phyloP scores from a whole-genome alignment of 2,797 vertebrate genomes.

The Acrossocheilus wenchowensis region DNA sequence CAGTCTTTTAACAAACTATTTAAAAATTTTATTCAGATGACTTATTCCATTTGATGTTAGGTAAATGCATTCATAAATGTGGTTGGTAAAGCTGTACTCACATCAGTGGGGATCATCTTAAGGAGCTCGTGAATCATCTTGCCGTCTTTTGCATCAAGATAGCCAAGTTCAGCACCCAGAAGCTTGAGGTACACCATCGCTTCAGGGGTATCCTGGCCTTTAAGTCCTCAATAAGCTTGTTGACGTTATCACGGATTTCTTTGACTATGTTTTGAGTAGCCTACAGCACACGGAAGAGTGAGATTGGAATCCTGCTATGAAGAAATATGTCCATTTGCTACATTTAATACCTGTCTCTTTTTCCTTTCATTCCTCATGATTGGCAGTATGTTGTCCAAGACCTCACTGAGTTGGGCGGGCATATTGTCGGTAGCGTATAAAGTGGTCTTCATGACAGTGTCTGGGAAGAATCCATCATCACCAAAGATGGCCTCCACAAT shows the following conservation, averaged over 20 bases:
- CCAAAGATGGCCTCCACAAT: slow-evolving; percentile 91
- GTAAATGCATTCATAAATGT: not conserved
- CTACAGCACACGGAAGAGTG: slow-evolving; percentile 55
- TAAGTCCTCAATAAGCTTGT: slow-evolving; percentile 85
- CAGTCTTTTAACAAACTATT: slow-evolving; percentile 80
- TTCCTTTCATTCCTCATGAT: slow-evolving; percentile 70
- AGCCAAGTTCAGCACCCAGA: slow-evolving; percentile 91
- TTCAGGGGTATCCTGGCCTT: slow-evolving; percentile 81
- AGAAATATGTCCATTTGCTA: not conserved
- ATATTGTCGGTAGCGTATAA: slow-evolving; percentile 87
- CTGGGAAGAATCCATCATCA: slow-evolving; percentile 90
- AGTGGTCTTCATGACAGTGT: slow-evolving; percentile 85
- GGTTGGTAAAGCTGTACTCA: slow-evolving; percentile 41
- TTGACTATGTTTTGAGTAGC: slow-evolving; percentile 78
- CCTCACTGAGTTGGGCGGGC: slow-evolving; percentile 79
- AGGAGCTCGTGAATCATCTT: slow-evolving; percentile 73
- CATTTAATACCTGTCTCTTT: slow-evolving; percentile 74
- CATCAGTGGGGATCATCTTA: slow-evolving; percentile 74
- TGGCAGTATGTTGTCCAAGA: slow-evolving; percentile 83
- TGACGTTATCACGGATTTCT: slow-evolving; percentile 80
- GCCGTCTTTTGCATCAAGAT: slow-evolving; percentile 85
- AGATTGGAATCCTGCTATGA: not conserved
- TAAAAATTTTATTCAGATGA: not conserved
- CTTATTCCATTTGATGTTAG: not conserved
- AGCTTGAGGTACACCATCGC: slow-evolving; percentile 90